These are phyloP conservation scores for Netelia melanura DNA, from an alignment of 2,888 invertebrate species.

Conservation along the genomic window DNA sequence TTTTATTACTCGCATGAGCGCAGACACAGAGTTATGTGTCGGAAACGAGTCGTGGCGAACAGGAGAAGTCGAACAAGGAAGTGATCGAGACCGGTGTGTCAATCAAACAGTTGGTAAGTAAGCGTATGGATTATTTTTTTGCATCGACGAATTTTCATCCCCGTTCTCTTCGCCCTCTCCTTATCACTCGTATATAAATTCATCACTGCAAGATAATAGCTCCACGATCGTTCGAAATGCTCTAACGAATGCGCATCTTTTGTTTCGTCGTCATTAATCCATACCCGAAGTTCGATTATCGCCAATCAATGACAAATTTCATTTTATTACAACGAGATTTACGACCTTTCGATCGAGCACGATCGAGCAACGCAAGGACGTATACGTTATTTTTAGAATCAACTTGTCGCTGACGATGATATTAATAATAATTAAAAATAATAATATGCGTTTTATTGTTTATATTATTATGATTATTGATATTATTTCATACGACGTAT, in stretches of 20 bases:
- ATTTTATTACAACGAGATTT: conserved; percentile 32
- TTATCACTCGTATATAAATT: neutral
- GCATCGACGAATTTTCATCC: conserved; percentile 8
- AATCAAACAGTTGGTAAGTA: conserved; percentile 86
- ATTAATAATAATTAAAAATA: neutral
- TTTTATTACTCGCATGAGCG: conserved; percentile 78
- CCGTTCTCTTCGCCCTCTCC: neutral
- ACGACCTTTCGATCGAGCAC: conserved; percentile 5
- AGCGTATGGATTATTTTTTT: conserved; percentile 43
- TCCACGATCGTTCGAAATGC: neutral
- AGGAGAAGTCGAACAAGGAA: conserved; percentile 82
- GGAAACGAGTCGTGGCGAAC: conserved; percentile 82
- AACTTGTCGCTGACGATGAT: conserved; percentile 27
- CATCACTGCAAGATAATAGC: conserved; percentile 17
- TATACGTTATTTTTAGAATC: neutral
- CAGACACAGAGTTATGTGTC: conserved; percentile 84
- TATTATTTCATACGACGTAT: neutral
- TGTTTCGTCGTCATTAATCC: conserved; percentile 11
- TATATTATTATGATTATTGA: no score
- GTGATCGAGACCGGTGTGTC: conserved; percentile 85
- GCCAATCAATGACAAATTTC: conserved; percentile 3
- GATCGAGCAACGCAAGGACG: conserved; percentile 22
- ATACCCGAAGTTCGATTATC: neutral
- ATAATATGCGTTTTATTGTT: no score
- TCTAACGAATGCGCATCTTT: neutral